These are phyloP conservation scores for Catharus ustulatus DNA, from an alignment of 2,797 vertebrate species.

Conservation along the genomic window DNA sequence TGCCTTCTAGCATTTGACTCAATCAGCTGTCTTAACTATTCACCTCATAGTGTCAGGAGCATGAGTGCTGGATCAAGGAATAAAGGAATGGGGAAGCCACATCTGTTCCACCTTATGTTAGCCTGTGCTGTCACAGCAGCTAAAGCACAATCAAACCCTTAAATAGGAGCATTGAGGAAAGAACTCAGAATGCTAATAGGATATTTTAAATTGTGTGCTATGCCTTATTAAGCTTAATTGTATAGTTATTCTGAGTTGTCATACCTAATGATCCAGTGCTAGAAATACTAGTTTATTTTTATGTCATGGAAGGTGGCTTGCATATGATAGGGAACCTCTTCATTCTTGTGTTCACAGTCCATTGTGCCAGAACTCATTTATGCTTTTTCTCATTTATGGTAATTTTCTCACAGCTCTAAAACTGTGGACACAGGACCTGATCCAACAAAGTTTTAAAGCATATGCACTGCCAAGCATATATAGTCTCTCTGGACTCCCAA, in stretches of 20 bases:
- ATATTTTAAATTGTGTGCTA: background rate
- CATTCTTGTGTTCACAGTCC: background rate
- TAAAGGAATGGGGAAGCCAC: background rate
- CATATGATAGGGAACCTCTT: background rate
- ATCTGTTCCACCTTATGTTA: background rate
- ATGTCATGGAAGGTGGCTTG: background rate
- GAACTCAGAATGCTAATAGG: background rate
- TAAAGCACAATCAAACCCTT: background rate
- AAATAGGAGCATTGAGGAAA: background rate
- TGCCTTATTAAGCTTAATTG: background rate
- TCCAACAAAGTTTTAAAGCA: slow-evolving; percentile 11
- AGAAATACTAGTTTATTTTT: background rate
- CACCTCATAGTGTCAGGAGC: background rate
- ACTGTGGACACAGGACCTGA: slow-evolving; percentile 14
- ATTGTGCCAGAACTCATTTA: slow-evolving; percentile 26
- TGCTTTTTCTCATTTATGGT: slow-evolving; percentile 31
- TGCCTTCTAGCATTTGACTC: background rate
- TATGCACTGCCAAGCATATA: background rate
- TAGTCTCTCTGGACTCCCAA: background rate
- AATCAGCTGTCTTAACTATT: background rate
- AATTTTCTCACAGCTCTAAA: slow-evolving; percentile 40
- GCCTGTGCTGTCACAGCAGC: background rate
- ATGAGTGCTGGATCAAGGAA: background rate
- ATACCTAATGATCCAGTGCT: background rate
- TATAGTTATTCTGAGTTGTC: background rate